phyloP scores from a whole-genome alignment of 1,140 invertebrate species.

The Meloidogyne chitwoodi region DNA sequence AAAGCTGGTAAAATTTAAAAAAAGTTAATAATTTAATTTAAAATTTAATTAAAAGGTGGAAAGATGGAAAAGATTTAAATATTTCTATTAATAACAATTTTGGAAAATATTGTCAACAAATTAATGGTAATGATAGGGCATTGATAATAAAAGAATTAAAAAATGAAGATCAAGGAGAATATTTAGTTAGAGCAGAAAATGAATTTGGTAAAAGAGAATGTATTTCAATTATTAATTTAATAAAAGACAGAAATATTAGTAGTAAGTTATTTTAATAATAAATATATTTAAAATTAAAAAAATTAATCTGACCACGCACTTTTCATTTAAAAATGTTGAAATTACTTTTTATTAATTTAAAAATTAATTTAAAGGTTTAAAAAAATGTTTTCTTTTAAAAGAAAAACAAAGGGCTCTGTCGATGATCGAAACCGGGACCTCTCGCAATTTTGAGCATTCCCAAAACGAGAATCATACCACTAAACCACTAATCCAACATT shows the following conservation, averaged over 20 bases:
- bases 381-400: too few species aligned
- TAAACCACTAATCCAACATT: too few species aligned
- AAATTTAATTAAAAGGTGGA: slow-evolving; percentile 51
- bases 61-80: slow-evolving; percentile 83
- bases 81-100: slow-evolving; percentile 76
- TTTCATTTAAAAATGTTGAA: too few species aligned
- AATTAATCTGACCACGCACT: too few species aligned
- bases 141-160: slow-evolving; percentile 94
- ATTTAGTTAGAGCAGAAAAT: slow-evolving; percentile 93
- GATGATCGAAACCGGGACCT: too few species aligned
- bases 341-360: too few species aligned
- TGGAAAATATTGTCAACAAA: slow-evolving; percentile 99
- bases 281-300: neutral
- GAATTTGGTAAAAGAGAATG: slow-evolving; percentile 93
- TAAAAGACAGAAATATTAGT: neutral
- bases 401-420: too few species aligned
- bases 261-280: slow-evolving; percentile 10
- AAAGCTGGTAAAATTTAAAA: slow-evolving; percentile 73
- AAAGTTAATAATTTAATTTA: neutral
- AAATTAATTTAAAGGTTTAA: too few species aligned
- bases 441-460: too few species aligned
- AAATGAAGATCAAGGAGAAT: slow-evolving; percentile 89
- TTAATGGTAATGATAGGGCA: slow-evolving; percentile 88
- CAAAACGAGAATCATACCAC: too few species aligned
- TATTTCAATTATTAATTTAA: slow-evolving; percentile 88